Evolutionary conservation across 2,113 vertebrate species (phyloP).

Genomic region (Lasiurus cinereus): DNA sequence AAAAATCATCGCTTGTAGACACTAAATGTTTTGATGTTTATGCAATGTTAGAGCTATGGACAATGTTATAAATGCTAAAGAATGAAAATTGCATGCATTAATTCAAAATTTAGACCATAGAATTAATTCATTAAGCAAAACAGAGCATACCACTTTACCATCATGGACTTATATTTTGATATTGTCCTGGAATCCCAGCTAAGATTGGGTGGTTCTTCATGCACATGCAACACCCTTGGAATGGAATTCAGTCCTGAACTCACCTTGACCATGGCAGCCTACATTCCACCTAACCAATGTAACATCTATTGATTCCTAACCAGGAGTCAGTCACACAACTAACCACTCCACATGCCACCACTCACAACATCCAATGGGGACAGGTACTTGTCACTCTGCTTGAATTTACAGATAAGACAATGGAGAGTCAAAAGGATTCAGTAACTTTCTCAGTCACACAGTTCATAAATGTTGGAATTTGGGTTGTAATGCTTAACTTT

Average conservation of each 20-base stretch:
- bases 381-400: neutral
- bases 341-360: rapidly evolving
- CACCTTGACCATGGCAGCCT: neutral
- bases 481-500: neutral
- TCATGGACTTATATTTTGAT: neutral
- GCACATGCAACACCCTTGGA: neutral
- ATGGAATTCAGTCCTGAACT: neutral
- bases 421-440: neutral
- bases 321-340: neutral
- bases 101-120: slow-evolving; percentile 34
- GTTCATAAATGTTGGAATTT: neutral
- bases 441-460: neutral
- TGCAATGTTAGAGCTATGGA: slow-evolving; percentile 2
- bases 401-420: neutral
- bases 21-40: slow-evolving; percentile 56
- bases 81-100: slow-evolving; percentile 39
- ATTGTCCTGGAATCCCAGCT: neutral
- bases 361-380: rapidly evolving
- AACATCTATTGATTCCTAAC: neutral
- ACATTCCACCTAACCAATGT: rapidly evolving
- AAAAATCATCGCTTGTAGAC: neutral
- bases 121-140: slow-evolving; percentile 64
- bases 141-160: neutral
- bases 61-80: slow-evolving; percentile 51
- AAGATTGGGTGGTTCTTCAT: too few relatives aligned